Evolutionary conservation across 2,113 vertebrate species (phyloP).

Genomic region (Chaetura pelagica): DNA sequence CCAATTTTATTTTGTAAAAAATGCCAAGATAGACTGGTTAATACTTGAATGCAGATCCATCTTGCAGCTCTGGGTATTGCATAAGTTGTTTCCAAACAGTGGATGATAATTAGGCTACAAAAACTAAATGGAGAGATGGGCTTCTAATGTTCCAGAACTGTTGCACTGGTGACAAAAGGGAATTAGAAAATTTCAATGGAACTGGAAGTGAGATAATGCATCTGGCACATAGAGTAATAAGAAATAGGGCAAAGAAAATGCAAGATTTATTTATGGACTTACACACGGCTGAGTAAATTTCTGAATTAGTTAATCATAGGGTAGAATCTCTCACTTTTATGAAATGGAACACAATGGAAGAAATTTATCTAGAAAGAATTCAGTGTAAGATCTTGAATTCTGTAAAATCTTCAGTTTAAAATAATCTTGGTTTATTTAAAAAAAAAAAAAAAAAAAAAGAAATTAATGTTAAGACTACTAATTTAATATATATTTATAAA

Average conservation of each 20-base stretch:
- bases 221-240: not conserved
- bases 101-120: not conserved
- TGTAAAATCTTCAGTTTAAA: not conserved
- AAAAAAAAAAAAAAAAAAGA: not conserved
- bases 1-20: not conserved
- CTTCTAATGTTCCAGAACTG: not conserved
- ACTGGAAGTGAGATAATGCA: not conserved
- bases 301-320: not conserved
- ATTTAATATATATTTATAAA: not conserved
- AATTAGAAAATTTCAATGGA: not conserved
- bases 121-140: not conserved
- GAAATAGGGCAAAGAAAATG: not conserved
- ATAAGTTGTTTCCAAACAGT: conserved; percentile 13
- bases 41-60: not conserved
- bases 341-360: not conserved
- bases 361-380: not conserved
- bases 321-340: not conserved
- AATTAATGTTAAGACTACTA: not conserved
- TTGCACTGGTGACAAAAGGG: not conserved
- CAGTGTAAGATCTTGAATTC: not conserved
- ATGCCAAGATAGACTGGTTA: not conserved
- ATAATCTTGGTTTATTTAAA: not conserved
- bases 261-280: not conserved
- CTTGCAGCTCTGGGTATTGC: not conserved
- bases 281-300: conserved; percentile 2